Percentiles rank a stretch among this genome's conserved stretches.
phyloP scores from a whole-genome alignment of 2,888 invertebrate genomes.

The Hylaea fasciaria region DNA sequence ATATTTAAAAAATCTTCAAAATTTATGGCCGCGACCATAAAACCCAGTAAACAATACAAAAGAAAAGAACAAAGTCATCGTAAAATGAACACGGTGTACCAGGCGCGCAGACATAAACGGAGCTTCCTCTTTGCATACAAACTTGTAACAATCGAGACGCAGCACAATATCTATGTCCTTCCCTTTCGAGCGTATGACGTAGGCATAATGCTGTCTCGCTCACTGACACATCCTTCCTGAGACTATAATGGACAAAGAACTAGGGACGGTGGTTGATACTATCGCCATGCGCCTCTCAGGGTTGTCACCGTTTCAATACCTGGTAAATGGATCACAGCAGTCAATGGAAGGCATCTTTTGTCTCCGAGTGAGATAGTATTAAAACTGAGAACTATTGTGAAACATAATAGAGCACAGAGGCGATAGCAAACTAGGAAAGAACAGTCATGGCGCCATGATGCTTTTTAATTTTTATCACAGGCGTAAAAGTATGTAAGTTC shows the following conservation, averaged over 20 bases:
- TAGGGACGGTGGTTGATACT: conserved; percentile 65
- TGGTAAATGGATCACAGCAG: conserved; percentile 49
- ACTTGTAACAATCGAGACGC: conserved; percentile 73
- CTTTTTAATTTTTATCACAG: conserved; percentile 7
- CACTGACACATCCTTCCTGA: conserved; percentile 77
- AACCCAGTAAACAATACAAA: background rate
- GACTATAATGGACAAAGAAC: conserved; percentile 65
- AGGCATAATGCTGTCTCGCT: conserved; percentile 74
- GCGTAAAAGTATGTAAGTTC: background rate
- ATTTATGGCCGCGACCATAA: background rate
- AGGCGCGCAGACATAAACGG: conserved; percentile 63
- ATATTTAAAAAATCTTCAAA: background rate
- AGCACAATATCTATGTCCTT: conserved; percentile 74
- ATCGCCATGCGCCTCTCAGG: conserved; percentile 70
- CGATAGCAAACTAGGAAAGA: conserved; percentile 7
- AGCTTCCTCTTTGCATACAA: conserved; percentile 75
- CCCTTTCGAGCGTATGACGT: conserved; percentile 68
- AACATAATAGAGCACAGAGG: conserved; percentile 9
- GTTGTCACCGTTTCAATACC: conserved; percentile 62
- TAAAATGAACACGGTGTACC: conserved; percentile 54
- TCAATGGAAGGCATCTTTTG: conserved; percentile 56
- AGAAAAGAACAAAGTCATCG: conserved; percentile 42
- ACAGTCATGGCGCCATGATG: background rate
- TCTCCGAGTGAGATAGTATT: conserved; percentile 37
- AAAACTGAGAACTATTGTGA: conserved; percentile 25